These are phyloP conservation scores for Pachycephala philippinensis DNA, from an alignment of 2,113 vertebrate species.

Conservation along the genomic window DNA sequence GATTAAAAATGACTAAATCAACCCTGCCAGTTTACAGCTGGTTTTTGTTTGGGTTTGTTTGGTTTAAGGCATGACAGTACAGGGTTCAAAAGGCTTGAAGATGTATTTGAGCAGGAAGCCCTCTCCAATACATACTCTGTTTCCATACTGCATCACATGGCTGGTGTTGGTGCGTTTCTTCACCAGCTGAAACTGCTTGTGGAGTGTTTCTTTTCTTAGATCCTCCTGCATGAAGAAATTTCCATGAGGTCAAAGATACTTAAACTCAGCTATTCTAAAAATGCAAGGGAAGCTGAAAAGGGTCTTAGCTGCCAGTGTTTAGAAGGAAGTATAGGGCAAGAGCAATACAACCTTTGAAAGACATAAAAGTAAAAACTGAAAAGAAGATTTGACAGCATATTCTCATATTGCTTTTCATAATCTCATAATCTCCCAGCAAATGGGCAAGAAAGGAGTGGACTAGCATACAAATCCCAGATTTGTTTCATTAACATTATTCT, in stretches of 20 bases:
- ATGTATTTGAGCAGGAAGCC: not conserved
- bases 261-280: not conserved
- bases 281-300: not conserved
- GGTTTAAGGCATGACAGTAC: not conserved
- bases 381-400: not conserved
- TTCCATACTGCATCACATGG: constrained; percentile 96
- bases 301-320: not conserved
- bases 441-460: not conserved
- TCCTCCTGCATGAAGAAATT: constrained; percentile 81
- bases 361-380: not conserved
- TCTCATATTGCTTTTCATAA: not conserved
- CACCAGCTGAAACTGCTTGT: constrained; percentile 90
- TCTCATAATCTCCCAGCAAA: not conserved
- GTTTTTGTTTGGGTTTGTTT: not conserved
- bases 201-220: constrained; percentile 84
- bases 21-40: not conserved
- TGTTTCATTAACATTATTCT: not conserved
- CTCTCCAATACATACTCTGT: constrained; percentile 68
- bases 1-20: not conserved
- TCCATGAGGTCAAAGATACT: not conserved
- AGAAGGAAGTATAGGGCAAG: not conserved
- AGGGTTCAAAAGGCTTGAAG: not conserved
- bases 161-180: constrained; percentile 91
- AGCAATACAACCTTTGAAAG: not conserved
- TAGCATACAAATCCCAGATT: not conserved